Evolutionary conservation across 2,888 invertebrate genomes (phyloP).

Genomic region (Eupeodes luniger): DNA sequence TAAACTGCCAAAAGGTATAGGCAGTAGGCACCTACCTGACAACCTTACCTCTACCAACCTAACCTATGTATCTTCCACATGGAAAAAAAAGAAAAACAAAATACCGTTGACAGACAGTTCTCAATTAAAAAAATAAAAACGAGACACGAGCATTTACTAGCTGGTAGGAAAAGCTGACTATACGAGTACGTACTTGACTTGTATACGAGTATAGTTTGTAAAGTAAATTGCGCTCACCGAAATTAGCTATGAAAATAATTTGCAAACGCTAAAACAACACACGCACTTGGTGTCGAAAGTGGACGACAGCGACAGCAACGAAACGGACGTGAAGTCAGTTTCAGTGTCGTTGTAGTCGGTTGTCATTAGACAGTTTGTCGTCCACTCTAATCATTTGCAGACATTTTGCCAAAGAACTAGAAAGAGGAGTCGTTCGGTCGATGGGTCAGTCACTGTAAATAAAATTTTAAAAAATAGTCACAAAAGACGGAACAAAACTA

Average conservation of each 20-base stretch:
- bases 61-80: too few species aligned
- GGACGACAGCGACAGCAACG: too few species aligned
- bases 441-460: slow-evolving; percentile 32
- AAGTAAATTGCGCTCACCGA: slow-evolving; percentile 29
- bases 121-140: slow-evolving; percentile 45
- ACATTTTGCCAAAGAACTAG: slow-evolving; percentile 10
- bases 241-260: slow-evolving; percentile 18
- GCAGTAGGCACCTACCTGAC: neutral
- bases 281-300: slow-evolving; percentile 34
- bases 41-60: neutral
- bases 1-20: slow-evolving; percentile 36
- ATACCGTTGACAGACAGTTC: slow-evolving; percentile 63
- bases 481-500: neutral
- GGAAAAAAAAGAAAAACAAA: neutral
- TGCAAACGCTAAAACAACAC: slow-evolving; percentile 40
- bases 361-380: slow-evolving; percentile 64
- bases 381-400: slow-evolving; percentile 49
- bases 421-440: neutral
- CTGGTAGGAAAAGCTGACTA: too few species aligned
- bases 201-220: neutral
- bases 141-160: slow-evolving; percentile 23
- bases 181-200: neutral
- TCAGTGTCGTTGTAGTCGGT: neutral
- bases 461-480: neutral
- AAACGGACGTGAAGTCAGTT: neutral